Percentiles rank a stretch among this genome's conserved stretches.
These are phyloP conservation scores for Netelia melanura DNA, from an alignment of 2,888 invertebrate genomes.

Conservation along the genomic window DNA sequence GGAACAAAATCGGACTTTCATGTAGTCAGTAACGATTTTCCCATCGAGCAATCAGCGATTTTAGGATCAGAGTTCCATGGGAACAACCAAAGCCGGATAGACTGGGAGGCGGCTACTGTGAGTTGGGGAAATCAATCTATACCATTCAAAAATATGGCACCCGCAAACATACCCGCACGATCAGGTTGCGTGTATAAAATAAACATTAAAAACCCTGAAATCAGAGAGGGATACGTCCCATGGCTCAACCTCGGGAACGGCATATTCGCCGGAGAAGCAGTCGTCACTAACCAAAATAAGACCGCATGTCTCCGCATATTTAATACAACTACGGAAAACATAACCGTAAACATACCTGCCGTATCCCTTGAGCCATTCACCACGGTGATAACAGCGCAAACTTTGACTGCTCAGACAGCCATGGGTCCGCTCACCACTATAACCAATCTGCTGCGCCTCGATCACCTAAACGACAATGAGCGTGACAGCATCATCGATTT, in stretches of 20 bases:
- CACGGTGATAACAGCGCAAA: no score
- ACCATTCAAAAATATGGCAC: background rate
- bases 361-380: background rate
- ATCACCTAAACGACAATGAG: background rate
- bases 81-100: background rate
- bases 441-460: background rate
- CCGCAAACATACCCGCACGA: no score
- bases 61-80: constrained; percentile 17
- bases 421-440: no score
- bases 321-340: background rate
- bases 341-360: background rate
- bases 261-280: no score
- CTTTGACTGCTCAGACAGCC: no score
- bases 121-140: background rate
- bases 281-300: no score
- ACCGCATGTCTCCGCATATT: no score
- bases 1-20: constrained; percentile 8
- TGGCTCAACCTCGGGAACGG: no score
- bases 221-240: no score
- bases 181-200: no score
- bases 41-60: background rate
- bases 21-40: background rate
- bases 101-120: background rate
- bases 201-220: no score
- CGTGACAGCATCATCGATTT: background rate